Evolutionary conservation across 2,113 vertebrate species (phyloP), one percentile per base, ranked within the genome.

Genomic region (Cisticola juncidis): DNA sequence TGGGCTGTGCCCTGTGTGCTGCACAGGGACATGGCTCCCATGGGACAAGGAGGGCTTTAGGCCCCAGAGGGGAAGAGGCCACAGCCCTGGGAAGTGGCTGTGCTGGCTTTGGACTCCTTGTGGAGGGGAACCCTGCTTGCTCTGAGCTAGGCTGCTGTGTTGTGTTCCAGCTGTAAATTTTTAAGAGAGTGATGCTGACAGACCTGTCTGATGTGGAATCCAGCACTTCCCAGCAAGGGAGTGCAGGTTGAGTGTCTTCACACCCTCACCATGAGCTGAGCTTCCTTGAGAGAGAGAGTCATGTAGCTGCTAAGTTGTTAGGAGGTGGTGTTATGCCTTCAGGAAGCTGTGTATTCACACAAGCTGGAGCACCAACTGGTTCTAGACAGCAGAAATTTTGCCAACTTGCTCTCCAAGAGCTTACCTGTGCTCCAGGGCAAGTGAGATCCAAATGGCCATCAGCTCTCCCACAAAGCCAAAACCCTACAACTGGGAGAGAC

Each of bases 1-100:
- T 9, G 9, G 16, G 20, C 28, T 66, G 15, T 9, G 48, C 17
- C 31, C 31, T 1, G 0, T 0, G 2, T 28, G n/a, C n/a, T 65
- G n/a, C n/a, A 45, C 47, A 66, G 28, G 23, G 45, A 36, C 28
- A 3, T 1, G 6, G 22, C 19, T 48, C 13, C 60, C 2, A 0
- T 0, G 6, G 17, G 31, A 73, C 56, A 48, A 21, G 9, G 3
- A 5, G 15, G 9, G 0, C 22, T 58, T 70, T 70, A 23, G 50
- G 33, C 6, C 25, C 19, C 40, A 36, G 24, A 25, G 9, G 23
- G 29, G 9, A 57, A 50, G 9, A 70, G 18, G 4, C 12, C 0
- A 0, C 24, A 61, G 64, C n/a, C 14, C 73, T 84, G n/a, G 47
- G n/a, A 84, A n/a, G 4, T 25, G 14, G 2, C 7, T 28, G 24